Evolutionary conservation across 2,888 invertebrate genomes (phyloP).

Genomic region (Hemistola chrysoprasaria): DNA sequence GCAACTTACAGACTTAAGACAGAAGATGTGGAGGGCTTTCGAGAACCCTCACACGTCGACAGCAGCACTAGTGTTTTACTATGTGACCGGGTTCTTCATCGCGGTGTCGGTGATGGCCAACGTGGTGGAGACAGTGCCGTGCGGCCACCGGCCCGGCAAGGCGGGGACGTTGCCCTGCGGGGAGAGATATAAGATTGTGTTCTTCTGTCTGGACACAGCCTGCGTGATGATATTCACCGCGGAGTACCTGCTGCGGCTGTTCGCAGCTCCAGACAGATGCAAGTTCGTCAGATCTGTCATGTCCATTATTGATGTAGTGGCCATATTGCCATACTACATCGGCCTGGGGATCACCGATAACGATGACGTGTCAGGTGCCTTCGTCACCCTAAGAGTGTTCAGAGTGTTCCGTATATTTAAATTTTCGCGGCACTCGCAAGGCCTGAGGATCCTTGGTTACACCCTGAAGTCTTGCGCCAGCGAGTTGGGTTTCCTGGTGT

Average conservation of each 20-base stretch:
- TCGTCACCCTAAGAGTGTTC: constrained; percentile 99
- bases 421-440: constrained; percentile 99
- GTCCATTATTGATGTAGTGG: constrained; percentile 99
- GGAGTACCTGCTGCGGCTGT: constrained; percentile 96
- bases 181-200: constrained; percentile 98
- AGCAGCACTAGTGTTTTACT: constrained; percentile 99
- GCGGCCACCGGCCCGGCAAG: constrained; percentile 93
- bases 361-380: constrained; percentile 99
- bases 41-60: constrained; percentile 99
- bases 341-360: constrained; percentile 98
- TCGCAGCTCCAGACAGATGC: constrained; percentile 99
- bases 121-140: constrained; percentile 98
- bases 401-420: constrained; percentile 99
- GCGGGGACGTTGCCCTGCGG: constrained; percentile 97
- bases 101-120: constrained; percentile 99
- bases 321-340: constrained; percentile 99
- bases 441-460: constrained; percentile 98
- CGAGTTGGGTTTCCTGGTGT: constrained; percentile 99
- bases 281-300: constrained; percentile 99
- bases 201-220: constrained; percentile 99
- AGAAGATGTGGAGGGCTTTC: constrained; percentile 99
- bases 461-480: constrained; percentile 99
- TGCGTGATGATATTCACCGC: constrained; percentile 99
- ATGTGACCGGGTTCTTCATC: constrained; percentile 99
- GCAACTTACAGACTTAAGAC: constrained; percentile 92